Conservation (phyloP, 2,888 invertebrate species). For the Oxytorus armatus region DNA sequence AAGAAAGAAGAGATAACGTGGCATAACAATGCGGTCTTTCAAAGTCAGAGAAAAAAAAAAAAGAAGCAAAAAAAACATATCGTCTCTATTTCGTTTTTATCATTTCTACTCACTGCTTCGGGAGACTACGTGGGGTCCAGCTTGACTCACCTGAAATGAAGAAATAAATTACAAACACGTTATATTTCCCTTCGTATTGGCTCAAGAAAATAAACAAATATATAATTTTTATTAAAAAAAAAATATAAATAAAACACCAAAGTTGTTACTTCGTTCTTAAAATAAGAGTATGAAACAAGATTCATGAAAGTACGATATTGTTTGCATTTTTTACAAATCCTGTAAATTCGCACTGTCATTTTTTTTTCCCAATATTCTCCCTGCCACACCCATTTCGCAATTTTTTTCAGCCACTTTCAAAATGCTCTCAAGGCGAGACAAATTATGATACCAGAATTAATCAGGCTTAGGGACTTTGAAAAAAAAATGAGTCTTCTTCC, state of each 20-base stretch:
- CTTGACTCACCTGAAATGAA: slow-evolving; percentile 61
- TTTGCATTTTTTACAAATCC: neutral
- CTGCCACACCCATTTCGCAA: neutral
- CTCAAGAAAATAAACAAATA: neutral
- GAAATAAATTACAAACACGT: slow-evolving; percentile 54
- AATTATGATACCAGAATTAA: too few relatives aligned
- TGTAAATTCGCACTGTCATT: too few relatives aligned
- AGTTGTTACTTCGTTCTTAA: too few relatives aligned
- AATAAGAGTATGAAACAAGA: too few relatives aligned
- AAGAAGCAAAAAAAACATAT: neutral
- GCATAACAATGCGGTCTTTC: slow-evolving; percentile 50
- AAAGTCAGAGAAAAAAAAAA: slow-evolving; percentile 25
- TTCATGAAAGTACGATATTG: too few relatives aligned
- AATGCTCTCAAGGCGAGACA: too few relatives aligned
- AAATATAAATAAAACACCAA: too few relatives aligned
- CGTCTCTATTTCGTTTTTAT: too few relatives aligned
- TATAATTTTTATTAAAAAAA: too few relatives aligned
- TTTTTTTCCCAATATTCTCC: neutral
- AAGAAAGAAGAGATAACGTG: slow-evolving; percentile 17
- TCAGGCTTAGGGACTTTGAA: too few relatives aligned
- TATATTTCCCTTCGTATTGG: slow-evolving; percentile 40
- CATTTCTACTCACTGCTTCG: slow-evolving; percentile 37
- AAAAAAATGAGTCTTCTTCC: too few relatives aligned
- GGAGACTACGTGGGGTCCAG: slow-evolving; percentile 3
- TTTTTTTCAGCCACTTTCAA: too few relatives aligned